Evolutionary conservation across 2,113 vertebrate species (phyloP).

Genomic region (Lichenostomus cassidix): DNA sequence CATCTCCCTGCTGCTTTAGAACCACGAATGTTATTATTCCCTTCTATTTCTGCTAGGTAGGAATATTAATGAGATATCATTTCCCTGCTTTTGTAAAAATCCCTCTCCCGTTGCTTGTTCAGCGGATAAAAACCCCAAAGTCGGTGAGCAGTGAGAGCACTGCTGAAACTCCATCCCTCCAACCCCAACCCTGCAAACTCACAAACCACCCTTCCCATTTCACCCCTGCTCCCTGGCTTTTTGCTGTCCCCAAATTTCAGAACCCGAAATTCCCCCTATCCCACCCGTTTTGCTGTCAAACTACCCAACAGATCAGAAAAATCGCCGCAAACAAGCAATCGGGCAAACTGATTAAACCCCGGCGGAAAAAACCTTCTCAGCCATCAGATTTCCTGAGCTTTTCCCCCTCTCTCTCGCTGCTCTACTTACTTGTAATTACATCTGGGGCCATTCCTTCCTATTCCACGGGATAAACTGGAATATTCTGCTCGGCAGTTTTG

Average conservation of each 20-base stretch:
- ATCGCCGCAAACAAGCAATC: background rate
- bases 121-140: background rate
- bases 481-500: slow-evolving; percentile 34
- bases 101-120: background rate
- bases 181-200: background rate
- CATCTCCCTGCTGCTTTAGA: slow-evolving; percentile 35
- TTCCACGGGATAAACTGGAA: slow-evolving; percentile 63
- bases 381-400: slow-evolving; percentile 68
- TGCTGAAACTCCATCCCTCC: background rate
- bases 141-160: background rate
- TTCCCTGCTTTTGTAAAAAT: slow-evolving; percentile 7
- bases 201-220: background rate
- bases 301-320: background rate
- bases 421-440: slow-evolving; percentile 71
- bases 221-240: background rate
- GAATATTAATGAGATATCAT: slow-evolving; percentile 25
- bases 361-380: background rate
- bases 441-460: slow-evolving; percentile 75
- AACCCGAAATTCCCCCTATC: background rate
- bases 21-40: background rate
- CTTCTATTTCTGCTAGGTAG: background rate
- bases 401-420: slow-evolving; percentile 36
- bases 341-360: slow-evolving; percentile 8
- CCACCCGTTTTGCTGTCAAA: background rate
- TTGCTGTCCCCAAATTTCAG: background rate